Conservation (phyloP, 2,797 vertebrate species). For the Clarias pachynema region DNA sequence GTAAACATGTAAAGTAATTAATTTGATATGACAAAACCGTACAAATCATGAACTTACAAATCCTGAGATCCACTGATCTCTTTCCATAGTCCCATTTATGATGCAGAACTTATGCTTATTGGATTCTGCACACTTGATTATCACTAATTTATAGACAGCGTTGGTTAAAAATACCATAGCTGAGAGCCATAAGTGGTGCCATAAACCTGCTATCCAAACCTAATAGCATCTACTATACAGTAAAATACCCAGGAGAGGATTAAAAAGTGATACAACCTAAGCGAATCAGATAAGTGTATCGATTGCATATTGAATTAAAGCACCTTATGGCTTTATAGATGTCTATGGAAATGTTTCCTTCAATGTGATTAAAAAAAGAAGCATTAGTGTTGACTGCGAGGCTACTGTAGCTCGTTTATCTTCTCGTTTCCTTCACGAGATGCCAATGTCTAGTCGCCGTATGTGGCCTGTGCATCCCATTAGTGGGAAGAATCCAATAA, state of each 20-base stretch:
- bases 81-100: background rate
- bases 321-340: background rate
- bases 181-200: background rate
- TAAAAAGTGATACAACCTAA: background rate
- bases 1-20: too few species aligned
- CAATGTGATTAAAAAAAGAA: constrained; percentile 2
- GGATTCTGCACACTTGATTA: background rate
- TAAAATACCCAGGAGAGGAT: constrained; percentile 11
- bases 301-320: constrained; percentile 26
- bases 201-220: background rate
- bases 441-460: constrained; percentile 22
- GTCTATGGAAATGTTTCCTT: background rate
- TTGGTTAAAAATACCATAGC: background rate
- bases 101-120: background rate
- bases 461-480: constrained; percentile 16
- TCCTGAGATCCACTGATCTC: background rate
- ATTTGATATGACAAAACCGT: background rate
- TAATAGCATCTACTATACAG: background rate
- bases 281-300: constrained; percentile 5
- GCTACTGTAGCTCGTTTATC: constrained; percentile 19
- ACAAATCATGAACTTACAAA: background rate
- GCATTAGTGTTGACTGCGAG: background rate
- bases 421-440: constrained; percentile 13
- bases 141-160: background rate
- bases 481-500: constrained; percentile 40